Evolutionary conservation across 2,888 invertebrate genomes (phyloP).

Genomic region (Drosophila longiperda): DNA sequence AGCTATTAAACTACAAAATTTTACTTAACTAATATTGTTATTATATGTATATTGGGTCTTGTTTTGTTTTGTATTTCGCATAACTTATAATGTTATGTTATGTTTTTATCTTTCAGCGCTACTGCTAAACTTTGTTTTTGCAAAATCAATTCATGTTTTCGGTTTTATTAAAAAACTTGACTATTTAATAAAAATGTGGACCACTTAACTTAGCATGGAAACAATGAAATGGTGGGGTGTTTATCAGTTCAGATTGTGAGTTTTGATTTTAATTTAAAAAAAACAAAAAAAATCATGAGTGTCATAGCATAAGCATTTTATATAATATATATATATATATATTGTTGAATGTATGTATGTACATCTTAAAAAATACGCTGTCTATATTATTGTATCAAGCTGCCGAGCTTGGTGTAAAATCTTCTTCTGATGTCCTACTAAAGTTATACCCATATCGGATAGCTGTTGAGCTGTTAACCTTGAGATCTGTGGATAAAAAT

Average conservation of each 20-base stretch:
- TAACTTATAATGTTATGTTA: conserved; percentile 25
- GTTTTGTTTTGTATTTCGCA: conserved; percentile 10
- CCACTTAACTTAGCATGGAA: background rate
- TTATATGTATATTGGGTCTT: conserved; percentile 10
- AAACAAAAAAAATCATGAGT: background rate
- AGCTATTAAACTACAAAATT: conserved; percentile 44
- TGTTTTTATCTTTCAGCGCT: background rate
- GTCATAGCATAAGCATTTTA: conserved; percentile 3
- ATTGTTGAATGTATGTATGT: conserved; percentile 32
- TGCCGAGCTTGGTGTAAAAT: conserved; percentile 87
- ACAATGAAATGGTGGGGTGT: background rate
- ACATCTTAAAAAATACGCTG: conserved; percentile 62
- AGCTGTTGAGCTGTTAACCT: conserved; percentile 96
- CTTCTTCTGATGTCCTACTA: conserved; percentile 99
- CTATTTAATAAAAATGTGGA: too few species aligned
- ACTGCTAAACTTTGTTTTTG: background rate
- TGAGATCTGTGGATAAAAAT: conserved; percentile 88
- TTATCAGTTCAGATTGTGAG: conserved; percentile 4
- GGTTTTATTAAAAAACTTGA: too few species aligned
- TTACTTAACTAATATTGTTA: conserved; percentile 24
- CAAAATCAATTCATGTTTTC: too few species aligned
- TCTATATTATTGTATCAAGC: conserved; percentile 85
- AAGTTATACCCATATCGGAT: conserved; percentile 95
- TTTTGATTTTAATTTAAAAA: background rate
- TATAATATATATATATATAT: conserved; percentile 31